Evolutionary conservation across 2,113 vertebrate genomes (phyloP), one percentile per base, ranked within the genome.

Genomic region (Lepisosteus oculatus): DNA sequence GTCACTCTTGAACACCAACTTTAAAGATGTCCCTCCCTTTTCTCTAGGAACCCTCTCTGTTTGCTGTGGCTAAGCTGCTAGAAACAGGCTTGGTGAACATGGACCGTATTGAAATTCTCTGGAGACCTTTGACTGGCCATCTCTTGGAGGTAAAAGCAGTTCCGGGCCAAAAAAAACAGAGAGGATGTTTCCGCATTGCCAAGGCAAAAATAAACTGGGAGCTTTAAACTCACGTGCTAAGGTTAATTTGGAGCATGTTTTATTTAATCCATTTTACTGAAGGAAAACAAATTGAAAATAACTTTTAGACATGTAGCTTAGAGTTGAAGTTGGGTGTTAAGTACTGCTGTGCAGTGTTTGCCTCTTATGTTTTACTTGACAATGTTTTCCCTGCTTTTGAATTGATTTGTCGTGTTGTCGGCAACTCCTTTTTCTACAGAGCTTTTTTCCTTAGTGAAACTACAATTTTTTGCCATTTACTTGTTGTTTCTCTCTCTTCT

Each of bases 81-180:
- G 97, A 99, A 90, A 99, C 97, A 0, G 97, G 97, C 72, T 83
- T 99, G 4, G 97, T 99, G 74, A 99, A 99, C 85, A 99, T 99
- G 97, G 95, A 93, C 72, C 95, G 97, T 74, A 98, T 99, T 73
- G 96, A 99, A 83, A 96, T 99, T 86, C 88, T 99, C 42, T 99
- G 97, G 97, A 93, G 97, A 80, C 97, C 97, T 65, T 84, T 99
- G 71, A 99, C 97, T 0, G 97, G 96, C 65, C 97, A 99, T 88
- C 86, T 99, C 55, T 85, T 99, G 73, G 97, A 99, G 97, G 97
- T 99, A 93, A 90, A 51, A 8, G n/a, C 15, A 3, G 15, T 3
- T 42, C 54, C 8, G 14, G 44, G 14, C 2, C 1, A 43, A 12
- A 4, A 41, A 29, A 29, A 29, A 29, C 29, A 2, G 29, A 2